A percentile compares a stretch with the other conserved stretches of the same genome.
Evolutionary conservation across 2,888 invertebrate species (phyloP).

Genomic region (Clepsis dumicolana): DNA sequence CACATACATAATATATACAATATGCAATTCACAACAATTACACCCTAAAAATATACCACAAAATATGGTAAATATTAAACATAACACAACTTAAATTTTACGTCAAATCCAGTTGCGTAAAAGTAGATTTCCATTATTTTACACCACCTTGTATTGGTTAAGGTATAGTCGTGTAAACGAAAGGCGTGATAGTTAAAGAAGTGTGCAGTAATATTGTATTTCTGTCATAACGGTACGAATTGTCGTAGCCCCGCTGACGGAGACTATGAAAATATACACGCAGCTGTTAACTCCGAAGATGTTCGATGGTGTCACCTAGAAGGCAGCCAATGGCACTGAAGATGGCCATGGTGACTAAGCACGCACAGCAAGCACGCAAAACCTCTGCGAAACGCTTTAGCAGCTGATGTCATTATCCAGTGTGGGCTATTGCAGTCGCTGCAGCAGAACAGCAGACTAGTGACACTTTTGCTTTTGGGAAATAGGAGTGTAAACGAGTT

Average conservation of each 20-base stretch:
- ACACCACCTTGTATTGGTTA: not conserved
- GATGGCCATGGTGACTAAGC: no score
- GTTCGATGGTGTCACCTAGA: no score
- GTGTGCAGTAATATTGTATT: not conserved
- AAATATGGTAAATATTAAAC: not conserved
- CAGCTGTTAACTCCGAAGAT: not conserved
- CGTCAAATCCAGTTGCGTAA: not conserved
- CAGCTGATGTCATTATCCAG: not conserved
- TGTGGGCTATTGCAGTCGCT: no score
- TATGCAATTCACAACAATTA: not conserved
- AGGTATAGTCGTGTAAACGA: not conserved
- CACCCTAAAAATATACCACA: not conserved
- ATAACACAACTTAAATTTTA: not conserved
- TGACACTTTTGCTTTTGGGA: no score
- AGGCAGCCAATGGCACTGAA: no score
- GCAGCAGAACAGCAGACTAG: no score
- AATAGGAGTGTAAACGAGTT: no score
- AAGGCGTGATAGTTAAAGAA: not conserved
- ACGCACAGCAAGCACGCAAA: no score
- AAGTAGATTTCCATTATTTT: conserved; percentile 2
- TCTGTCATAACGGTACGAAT: no score
- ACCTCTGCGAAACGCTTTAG: no score
- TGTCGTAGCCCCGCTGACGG: no score
- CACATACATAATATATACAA: not conserved
- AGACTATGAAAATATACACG: no score